A percentile compares a stretch with the other conserved stretches of the same genome.
Evolutionary conservation across 2,113 vertebrate genomes (phyloP).

Genomic region (Hippocampus guttulatus): DNA sequence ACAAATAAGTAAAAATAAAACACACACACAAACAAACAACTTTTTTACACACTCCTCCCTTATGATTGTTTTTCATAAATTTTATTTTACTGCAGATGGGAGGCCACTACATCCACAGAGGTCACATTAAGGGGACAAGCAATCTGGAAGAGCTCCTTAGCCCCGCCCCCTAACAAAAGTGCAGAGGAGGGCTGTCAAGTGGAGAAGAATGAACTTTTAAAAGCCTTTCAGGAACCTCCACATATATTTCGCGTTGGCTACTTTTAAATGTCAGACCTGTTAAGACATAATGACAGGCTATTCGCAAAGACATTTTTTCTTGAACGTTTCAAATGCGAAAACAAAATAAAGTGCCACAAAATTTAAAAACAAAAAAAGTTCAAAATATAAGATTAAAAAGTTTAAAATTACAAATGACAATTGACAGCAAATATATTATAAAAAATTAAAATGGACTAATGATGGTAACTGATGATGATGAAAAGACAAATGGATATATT

Average conservation of each 20-base stretch:
- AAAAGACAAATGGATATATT: too few species aligned
- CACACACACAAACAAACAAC: background rate
- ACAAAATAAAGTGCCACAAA: conserved; percentile 14
- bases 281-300: background rate
- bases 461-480: too few species aligned
- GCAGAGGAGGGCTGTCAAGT: conserved; percentile 8
- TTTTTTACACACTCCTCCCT: background rate
- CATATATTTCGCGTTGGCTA: conserved; percentile 5
- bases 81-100: conserved; percentile 13
- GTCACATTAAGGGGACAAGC: conserved; percentile 17
- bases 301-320: conserved; percentile 11
- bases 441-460: too few species aligned
- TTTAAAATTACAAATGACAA: too few species aligned
- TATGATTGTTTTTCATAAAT: conserved; percentile 5
- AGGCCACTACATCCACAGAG: conserved; percentile 13
- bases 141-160: conserved; percentile 23
- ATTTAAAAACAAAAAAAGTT: background rate
- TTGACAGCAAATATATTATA: too few species aligned
- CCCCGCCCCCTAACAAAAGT: conserved; percentile 26
- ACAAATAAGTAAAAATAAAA: background rate
- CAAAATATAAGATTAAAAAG: too few species aligned
- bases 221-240: conserved; percentile 5
- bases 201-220: background rate
- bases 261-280: background rate
- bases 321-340: conserved; percentile 1